Evolutionary conservation across 2,888 invertebrate species (phyloP), one percentile per base, ranked within the genome.

Genomic region (Rosalia funebris): DNA sequence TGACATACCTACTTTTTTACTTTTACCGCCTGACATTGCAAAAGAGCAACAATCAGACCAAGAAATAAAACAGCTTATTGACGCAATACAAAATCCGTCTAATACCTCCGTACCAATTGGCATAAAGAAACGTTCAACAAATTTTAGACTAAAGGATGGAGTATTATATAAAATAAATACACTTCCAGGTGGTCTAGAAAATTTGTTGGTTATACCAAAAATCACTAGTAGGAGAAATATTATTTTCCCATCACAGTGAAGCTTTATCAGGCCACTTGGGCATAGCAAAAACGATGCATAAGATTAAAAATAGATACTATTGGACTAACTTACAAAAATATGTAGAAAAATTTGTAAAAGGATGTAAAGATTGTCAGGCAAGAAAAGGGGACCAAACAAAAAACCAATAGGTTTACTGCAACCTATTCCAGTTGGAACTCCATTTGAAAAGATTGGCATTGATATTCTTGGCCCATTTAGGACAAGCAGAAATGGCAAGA

Each of bases 401-500:
- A 63, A 62, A 57, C 65, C 68, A 4, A 15, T 53, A 3, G 63
- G 60, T 1, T 60, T 58, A 0, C 25, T 25, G 9, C 25, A 25
- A 9, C 25, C 25, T 9, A 25, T 25, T 25, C 4, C 25, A 3
- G 25, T 25, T 9, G 25, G 25, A 5, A 25, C 4, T 3, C 25
- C 25, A 3, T 66, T 70, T 37, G 65, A 63, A 16, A 59, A 39
- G 47, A 56, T 57, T 9, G 61, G 58, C 11, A 68, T 71, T 11
- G 70, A 73, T 37, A 15, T 72, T 11, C 55, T 74, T 42, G 71
- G 71, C 4, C 69, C 71, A 0, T 68, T 73, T 56, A 15, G 62
- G 2, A 59, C 53, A 45, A 70, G 69, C 19, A 52, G 32, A 9
- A 44, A 36, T 5, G 69, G 68, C 10, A 70, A 71, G 46, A 71